These are phyloP conservation scores for Petrocephalus microphthalmus DNA, from an alignment of 2,113 vertebrate species.

Conservation along the genomic window DNA sequence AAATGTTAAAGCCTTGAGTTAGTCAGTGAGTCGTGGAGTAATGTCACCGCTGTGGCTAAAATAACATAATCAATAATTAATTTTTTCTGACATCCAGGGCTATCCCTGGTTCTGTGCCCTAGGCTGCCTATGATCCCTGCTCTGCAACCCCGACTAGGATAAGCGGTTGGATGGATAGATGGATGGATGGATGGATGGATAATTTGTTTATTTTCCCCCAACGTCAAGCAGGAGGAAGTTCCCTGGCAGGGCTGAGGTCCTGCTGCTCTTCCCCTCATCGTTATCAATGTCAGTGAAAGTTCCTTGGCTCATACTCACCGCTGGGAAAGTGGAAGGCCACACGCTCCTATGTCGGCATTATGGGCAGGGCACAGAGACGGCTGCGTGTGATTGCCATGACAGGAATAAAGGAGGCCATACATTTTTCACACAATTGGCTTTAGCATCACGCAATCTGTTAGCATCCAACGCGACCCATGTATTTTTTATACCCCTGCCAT, in stretches of 20 bases:
- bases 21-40: background rate
- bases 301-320: background rate
- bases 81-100: background rate
- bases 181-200: background rate
- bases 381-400: background rate
- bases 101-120: background rate
- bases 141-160: background rate
- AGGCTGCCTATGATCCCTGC: background rate
- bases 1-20: background rate
- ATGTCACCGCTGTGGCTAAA: background rate
- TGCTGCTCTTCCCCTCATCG: background rate
- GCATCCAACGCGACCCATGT: constrained; percentile 22
- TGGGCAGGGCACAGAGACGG: background rate
- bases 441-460: constrained; percentile 29
- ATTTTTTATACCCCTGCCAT: constrained; percentile 31
- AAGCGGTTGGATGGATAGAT: background rate
- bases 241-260: background rate
- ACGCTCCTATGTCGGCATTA: background rate
- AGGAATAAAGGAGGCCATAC: constrained; percentile 1
- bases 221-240: background rate
- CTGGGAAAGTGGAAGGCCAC: background rate
- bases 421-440: constrained; percentile 28
- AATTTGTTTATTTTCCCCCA: background rate
- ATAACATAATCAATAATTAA: constrained; percentile 3
- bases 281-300: background rate